Base-by-base conservation (phyloP, 2,113 vertebrate species). In the Takifugu bimaculatus region DNA sequence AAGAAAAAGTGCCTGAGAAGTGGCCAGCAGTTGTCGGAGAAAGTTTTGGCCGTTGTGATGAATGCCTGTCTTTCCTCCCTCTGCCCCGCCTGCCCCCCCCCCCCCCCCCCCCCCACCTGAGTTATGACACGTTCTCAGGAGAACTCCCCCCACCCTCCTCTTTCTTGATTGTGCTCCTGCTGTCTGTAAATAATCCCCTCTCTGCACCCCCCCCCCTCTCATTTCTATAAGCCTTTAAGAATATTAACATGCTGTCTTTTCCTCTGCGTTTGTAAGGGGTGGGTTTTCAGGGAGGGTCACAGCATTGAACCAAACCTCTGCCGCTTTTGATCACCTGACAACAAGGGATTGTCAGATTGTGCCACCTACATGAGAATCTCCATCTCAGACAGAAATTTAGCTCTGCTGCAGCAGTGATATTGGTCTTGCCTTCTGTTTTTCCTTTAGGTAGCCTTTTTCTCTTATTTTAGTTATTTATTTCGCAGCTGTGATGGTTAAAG, bases 21-120 rank as follows among this genome's bases (percentile, higher is more conserved):
- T 73, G 68, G 74, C 89, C 86, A 82, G 68, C 80, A 93, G 78
- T 78, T 83, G 79, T 87, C 85, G 86, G 64, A 72, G 66, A 68
- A 77, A 52, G 70, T 85, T 88, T 48, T 92, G 88, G 89, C 88
- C 87, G 87, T 88, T 78, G 88, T 88, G 84, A 91, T 89, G 90
- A 92, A 85, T 53, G 55, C 42, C 65, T 49, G 2, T 47, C 66
- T 61, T 68, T 64, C 63, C 70, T 47, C 65, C 70, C 66, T 59
- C 62, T 68, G 52, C 43, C 77, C 70, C 47, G 62, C 74, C 77
- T 70, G 71, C 70, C 10, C 53, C 49, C 26, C 27, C 15, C 44
- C 53, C 49, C 26, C 27, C 15, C 44, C 66, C 64, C 47, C 43
- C 54, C 35, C 53, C 15, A 39, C 63, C 78, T 78, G 84, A 87